Conservation (phyloP, 2,888 invertebrate species). For the Cerceris ruficornis region DNA sequence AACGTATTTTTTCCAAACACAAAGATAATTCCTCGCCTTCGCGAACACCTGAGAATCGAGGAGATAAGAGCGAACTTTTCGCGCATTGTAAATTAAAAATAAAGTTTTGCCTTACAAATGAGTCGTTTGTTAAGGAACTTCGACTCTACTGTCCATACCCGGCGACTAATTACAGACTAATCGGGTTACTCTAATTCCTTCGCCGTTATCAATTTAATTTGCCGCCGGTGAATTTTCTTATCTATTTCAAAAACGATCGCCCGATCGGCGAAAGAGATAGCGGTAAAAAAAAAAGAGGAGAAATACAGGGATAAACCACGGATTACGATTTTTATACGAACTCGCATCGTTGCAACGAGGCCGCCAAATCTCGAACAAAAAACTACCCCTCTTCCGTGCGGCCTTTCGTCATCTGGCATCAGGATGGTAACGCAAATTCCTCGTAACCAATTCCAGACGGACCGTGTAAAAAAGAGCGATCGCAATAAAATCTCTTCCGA, state of each 20-base stretch:
- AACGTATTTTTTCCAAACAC: background rate
- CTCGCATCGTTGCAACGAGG: slow-evolving; percentile 1
- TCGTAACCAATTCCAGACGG: slow-evolving; percentile 16
- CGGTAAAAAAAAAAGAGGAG: background rate
- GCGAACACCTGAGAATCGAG: too few species aligned
- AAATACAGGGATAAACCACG: background rate
- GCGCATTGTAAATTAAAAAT: background rate
- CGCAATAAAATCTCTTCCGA: slow-evolving; percentile 19
- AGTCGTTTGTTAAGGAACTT: background rate
- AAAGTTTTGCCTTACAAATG: background rate
- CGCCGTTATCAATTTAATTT: too few species aligned
- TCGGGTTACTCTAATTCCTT: too few species aligned
- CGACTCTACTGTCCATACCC: too few species aligned
- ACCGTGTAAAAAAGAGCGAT: slow-evolving; percentile 19
- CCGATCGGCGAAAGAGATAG: background rate
- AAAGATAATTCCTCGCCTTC: too few species aligned
- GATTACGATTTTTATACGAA: slow-evolving; percentile 3
- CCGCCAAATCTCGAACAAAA: slow-evolving; percentile 17
- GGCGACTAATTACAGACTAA: too few species aligned
- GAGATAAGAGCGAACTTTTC: background rate
- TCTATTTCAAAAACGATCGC: too few species aligned
- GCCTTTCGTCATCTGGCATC: slow-evolving; percentile 34
- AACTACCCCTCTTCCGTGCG: slow-evolving; percentile 4
- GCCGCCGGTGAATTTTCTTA: too few species aligned
- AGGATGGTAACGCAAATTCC: slow-evolving; percentile 31